A percentile compares a stretch with the other conserved stretches of the same genome.
phyloP scores from a whole-genome alignment of 2,113 vertebrate genomes.

The Rattus rattus region DNA sequence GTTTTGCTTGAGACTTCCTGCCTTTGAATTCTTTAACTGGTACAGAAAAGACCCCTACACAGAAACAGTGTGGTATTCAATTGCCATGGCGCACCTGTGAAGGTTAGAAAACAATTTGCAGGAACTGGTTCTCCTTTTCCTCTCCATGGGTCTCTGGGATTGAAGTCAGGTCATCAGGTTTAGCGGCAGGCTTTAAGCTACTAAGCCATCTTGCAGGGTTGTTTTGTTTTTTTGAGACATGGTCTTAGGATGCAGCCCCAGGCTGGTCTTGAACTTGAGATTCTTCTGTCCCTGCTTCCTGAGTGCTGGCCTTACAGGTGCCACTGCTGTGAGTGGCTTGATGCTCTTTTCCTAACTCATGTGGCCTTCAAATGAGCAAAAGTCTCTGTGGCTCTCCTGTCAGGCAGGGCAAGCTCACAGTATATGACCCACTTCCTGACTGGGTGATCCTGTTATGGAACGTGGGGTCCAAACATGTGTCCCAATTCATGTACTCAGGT shows the following conservation, averaged over 20 bases:
- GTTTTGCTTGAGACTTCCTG: background rate
- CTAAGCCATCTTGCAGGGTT: background rate
- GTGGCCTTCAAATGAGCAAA: background rate
- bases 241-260: background rate
- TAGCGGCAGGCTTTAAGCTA: background rate
- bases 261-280: background rate
- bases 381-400: background rate
- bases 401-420: background rate
- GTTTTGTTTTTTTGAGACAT: background rate
- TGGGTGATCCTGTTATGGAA: background rate
- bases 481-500: background rate
- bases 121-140: background rate
- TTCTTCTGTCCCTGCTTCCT: background rate
- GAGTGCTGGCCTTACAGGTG: background rate
- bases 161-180: background rate
- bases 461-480: background rate
- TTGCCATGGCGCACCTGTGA: too few relatives aligned
- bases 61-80: background rate
- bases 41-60: background rate
- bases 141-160: background rate
- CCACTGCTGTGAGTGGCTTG: background rate
- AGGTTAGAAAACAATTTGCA: background rate
- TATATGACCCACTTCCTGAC: background rate
- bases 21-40: background rate
- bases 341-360: background rate